Percentiles rank a stretch among this genome's conserved stretches.
Evolutionary conservation across 2,797 vertebrate species (phyloP).

Genomic region (Arctocebus calabarensis): DNA sequence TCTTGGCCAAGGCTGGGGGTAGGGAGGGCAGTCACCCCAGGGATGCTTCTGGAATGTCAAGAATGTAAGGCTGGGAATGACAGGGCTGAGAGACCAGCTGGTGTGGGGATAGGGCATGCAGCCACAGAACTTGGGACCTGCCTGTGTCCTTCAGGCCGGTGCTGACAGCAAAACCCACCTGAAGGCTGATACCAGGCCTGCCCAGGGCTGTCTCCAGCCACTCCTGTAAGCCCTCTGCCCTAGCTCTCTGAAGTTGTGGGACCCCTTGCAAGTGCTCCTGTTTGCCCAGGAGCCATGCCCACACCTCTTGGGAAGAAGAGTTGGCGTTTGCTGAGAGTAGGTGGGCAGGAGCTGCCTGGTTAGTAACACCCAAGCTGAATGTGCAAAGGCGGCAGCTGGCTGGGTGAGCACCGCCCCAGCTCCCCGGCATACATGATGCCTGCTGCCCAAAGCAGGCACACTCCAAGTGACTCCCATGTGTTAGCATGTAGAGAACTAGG

Average conservation of each 20-base stretch:
- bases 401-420: neutral
- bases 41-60: slow-evolving; percentile 15
- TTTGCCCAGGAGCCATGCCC: neutral
- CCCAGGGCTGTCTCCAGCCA: neutral
- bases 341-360: neutral
- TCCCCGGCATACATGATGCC: neutral
- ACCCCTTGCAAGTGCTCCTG: neutral
- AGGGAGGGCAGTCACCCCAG: neutral
- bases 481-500: neutral
- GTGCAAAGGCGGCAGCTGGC: slow-evolving; percentile 50
- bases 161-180: neutral
- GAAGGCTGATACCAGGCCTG: neutral
- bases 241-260: neutral
- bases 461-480: neutral
- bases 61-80: neutral
- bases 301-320: neutral
- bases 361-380: slow-evolving; percentile 48
- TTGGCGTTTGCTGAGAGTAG: neutral
- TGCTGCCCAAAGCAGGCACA: neutral
- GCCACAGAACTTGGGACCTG: neutral
- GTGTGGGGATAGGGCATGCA: no score
- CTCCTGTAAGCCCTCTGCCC: neutral
- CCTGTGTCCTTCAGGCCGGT: neutral
- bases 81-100: neutral
- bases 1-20: neutral